Base-by-base conservation (phyloP, 1,140 invertebrate genomes). In the Anastrepha ludens region DNA sequence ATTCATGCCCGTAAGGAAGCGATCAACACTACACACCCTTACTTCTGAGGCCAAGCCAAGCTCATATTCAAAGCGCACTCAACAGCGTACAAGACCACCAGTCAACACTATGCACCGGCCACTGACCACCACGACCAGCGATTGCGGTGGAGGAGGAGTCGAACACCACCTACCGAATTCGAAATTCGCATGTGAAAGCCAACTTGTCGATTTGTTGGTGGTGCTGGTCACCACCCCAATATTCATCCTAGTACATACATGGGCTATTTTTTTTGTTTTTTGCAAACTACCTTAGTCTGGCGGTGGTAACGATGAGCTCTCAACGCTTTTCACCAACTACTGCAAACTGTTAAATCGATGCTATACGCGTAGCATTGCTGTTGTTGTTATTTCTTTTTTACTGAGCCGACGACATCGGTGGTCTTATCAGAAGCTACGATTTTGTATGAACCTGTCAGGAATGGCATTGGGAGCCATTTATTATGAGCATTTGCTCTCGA, bases 361-460 rank as follows among this genome's bases (percentile, higher is more conserved):
- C 74, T 50, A 7, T 29, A 29, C 29, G 29, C 29, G 29, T 29
- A 29, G 17, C 74, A 17, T 8, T n/a, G n/a, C 15, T 81, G 17
- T 81, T 44, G 2, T 17, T 81, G 41, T 50, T 41, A 1, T 17
- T 65, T 6, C 3, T 6, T 6, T 11, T 55, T 55, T 11, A 55
- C 11, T 55, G 74, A 86, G 62, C 90, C 65, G 60, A 55, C 55
- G 47, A 55, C 74, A 81, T 78, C 89, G 91, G 91, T 92, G 91
- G 91, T 92, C 91, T 92, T 92, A 92, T 92, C 91, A 92, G 91
- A 91, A 92, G 91, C 91, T 89, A 90, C 86, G 88, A 78, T 81
- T 74, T 87, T 86, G 90, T 90, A 88, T 89, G 89, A 90, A 92
- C 89, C 91, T 92, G 91, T 91, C 91, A 91, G 88, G 91, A 91